Percentiles rank a stretch among this genome's conserved stretches.
These are phyloP conservation scores for Tauraco erythrolophus DNA, from an alignment of 2,113 vertebrate species.

Conservation along the genomic window DNA sequence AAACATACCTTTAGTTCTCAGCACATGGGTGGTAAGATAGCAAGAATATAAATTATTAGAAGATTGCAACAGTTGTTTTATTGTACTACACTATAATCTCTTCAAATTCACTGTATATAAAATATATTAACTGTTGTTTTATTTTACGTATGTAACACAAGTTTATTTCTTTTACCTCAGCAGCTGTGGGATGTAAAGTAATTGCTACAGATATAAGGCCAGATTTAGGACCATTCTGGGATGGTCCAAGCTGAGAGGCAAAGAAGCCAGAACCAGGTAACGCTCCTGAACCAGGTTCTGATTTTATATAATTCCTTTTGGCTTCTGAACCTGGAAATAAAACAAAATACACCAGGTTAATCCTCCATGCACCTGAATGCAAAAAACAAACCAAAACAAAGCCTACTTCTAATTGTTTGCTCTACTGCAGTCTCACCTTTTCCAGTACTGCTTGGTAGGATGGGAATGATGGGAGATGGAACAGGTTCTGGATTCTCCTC, in stretches of 20 bases:
- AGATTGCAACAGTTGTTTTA: neutral
- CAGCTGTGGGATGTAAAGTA: slow-evolving; percentile 89
- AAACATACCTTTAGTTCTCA: neutral
- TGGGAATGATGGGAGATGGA: slow-evolving; percentile 90
- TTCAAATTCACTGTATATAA: neutral
- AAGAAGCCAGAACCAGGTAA: slow-evolving; percentile 78
- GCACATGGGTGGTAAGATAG: neutral
- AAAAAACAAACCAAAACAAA: too few relatives aligned
- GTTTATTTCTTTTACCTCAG: slow-evolving; percentile 83
- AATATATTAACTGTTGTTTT: neutral
- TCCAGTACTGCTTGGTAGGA: slow-evolving; percentile 86
- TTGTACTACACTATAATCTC: neutral
- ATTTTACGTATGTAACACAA: neutral
- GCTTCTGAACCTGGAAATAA: slow-evolving; percentile 81
- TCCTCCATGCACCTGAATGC: neutral
- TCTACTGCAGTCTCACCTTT: slow-evolving; percentile 81
- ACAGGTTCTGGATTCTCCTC: slow-evolving; percentile 90
- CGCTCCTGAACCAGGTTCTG: slow-evolving; percentile 75
- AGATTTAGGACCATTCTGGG: slow-evolving; percentile 86
- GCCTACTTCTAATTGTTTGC: neutral
- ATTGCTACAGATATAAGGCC: slow-evolving; percentile 94
- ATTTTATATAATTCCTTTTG: slow-evolving; percentile 89
- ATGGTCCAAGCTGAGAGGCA: slow-evolving; percentile 80
- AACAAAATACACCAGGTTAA: neutral
- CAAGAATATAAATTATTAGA: neutral